Conservation (phyloP, 2,888 invertebrate genomes). For the Pristionchus maxplancki region DNA sequence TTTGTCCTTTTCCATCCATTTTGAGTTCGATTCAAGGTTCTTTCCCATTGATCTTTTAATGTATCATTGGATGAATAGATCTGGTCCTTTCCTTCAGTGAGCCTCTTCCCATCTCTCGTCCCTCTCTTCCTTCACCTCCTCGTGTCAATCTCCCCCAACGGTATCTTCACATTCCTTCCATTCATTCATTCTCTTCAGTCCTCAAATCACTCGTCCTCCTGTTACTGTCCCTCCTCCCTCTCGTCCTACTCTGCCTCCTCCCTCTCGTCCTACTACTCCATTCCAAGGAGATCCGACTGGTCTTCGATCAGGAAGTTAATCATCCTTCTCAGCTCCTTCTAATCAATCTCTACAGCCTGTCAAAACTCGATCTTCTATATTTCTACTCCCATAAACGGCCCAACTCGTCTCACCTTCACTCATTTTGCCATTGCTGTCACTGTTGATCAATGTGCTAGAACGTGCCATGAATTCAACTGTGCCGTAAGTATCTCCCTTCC, state of each 20-base stretch:
- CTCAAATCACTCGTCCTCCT: constrained; percentile 44
- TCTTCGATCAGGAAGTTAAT: constrained; percentile 61
- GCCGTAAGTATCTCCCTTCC: constrained; percentile 61
- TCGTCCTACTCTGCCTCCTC: constrained; percentile 54
- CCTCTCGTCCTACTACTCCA: constrained; percentile 57
- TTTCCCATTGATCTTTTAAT: constrained; percentile 1
- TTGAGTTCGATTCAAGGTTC: constrained; percentile 11
- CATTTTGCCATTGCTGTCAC: constrained; percentile 77
- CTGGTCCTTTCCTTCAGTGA: constrained; percentile 7
- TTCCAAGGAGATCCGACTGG: constrained; percentile 62
- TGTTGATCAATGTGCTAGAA: constrained; percentile 77
- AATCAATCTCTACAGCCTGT: constrained; percentile 59
- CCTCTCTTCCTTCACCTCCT: constrained; percentile 50
- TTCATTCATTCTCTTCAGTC: neutral
- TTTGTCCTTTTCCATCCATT: constrained; percentile 8
- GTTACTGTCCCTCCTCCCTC: constrained; percentile 31
- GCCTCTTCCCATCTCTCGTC: constrained; percentile 24
- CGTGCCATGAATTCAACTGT: constrained; percentile 77
- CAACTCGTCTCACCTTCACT: constrained; percentile 72
- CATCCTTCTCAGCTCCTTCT: neutral
- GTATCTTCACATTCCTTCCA: neutral
- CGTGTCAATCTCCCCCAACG: constrained; percentile 34
- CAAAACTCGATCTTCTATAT: constrained; percentile 75
- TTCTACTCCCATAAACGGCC: constrained; percentile 69
- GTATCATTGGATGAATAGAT: neutral